Conservation (phyloP, 2,797 vertebrate genomes). For the Morelia viridis region DNA sequence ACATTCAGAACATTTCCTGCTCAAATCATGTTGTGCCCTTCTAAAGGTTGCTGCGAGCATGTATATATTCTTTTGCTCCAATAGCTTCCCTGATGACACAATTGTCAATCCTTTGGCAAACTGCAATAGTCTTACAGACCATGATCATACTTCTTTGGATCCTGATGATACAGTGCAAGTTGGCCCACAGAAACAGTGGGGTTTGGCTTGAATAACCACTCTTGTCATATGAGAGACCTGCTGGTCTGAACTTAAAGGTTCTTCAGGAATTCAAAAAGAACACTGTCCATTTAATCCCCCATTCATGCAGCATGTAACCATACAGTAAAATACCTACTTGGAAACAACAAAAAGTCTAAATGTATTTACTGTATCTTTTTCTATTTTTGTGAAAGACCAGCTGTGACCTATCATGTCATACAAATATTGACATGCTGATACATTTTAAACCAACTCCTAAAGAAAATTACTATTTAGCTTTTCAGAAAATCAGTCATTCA, state of each 20-base stretch:
- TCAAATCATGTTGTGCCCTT: no score
- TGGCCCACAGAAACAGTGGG: neutral
- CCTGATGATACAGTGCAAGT: neutral
- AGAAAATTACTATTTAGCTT: constrained; percentile 39
- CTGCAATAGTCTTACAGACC: neutral
- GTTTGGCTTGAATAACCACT: neutral
- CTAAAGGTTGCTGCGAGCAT: constrained; percentile 29
- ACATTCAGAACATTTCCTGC: no score
- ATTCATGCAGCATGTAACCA: neutral
- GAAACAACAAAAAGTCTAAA: neutral
- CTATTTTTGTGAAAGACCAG: neutral
- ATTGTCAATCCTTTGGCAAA: neutral
- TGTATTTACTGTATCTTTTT: neutral
- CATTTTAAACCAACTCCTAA: neutral
- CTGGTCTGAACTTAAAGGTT: neutral
- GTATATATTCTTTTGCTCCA: neutral
- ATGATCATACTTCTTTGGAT: neutral
- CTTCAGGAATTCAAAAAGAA: neutral
- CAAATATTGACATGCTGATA: neutral
- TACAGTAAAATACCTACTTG: neutral
- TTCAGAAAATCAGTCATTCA: constrained; percentile 33
- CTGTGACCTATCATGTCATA: neutral
- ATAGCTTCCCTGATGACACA: neutral
- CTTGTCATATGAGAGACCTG: neutral
- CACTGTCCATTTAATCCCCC: neutral